A percentile compares a stretch with the other conserved stretches of the same genome.
Evolutionary conservation across 2,113 vertebrate genomes (phyloP).

Genomic region (Onychostoma macrolepis): DNA sequence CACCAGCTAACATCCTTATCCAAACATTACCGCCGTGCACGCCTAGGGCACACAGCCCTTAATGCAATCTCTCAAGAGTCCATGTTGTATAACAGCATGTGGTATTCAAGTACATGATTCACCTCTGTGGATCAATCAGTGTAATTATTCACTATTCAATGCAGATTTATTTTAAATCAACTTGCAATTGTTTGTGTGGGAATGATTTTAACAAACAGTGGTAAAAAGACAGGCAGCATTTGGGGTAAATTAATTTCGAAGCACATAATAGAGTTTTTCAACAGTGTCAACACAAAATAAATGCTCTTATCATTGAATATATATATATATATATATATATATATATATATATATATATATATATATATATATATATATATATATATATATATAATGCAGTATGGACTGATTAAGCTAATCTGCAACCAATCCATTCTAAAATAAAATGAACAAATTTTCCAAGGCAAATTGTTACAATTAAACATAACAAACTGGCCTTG

Average conservation of each 20-base stretch:
- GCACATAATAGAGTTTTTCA: background rate
- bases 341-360: too few relatives aligned
- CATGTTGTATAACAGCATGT: background rate
- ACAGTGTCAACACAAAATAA: background rate
- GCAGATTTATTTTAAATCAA: background rate
- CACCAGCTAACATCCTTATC: slow-evolving; percentile 38
- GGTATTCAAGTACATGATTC: background rate
- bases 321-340: too few relatives aligned
- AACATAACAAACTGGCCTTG: background rate
- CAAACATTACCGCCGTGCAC: slow-evolving; percentile 14
- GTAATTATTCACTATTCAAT: slow-evolving; percentile 10
- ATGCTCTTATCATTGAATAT: background rate
- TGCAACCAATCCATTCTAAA: background rate
- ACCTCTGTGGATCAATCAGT: background rate
- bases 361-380: too few relatives aligned
- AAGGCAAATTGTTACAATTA: background rate
- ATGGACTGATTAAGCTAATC: background rate
- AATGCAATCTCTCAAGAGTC: background rate
- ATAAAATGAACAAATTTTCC: background rate
- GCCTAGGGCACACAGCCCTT: slow-evolving; percentile 10
- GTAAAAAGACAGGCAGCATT: background rate
- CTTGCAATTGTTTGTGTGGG: background rate
- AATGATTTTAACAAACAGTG: background rate
- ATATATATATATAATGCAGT: background rate
- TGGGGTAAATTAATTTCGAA: background rate